These are phyloP conservation scores for Cettia cetti DNA, from an alignment of 2,113 vertebrate genomes.

Conservation along the genomic window DNA sequence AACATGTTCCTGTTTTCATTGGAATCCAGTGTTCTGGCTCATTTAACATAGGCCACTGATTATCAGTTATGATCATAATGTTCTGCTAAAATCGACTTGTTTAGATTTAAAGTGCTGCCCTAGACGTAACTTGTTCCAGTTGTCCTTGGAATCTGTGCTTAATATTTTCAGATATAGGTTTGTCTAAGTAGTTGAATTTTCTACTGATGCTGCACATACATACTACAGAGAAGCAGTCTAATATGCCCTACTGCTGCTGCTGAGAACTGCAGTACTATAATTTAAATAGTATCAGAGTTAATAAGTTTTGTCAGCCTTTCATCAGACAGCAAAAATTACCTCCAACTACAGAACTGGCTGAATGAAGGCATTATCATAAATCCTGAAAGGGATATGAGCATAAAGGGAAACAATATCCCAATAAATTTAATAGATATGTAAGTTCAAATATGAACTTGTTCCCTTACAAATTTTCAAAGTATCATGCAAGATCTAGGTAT, in stretches of 20 bases:
- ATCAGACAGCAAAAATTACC: neutral
- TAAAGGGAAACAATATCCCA: neutral
- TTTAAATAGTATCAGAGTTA: neutral
- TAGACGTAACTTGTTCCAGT: neutral
- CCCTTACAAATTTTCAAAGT: neutral
- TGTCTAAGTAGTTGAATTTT: neutral
- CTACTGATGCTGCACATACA: neutral
- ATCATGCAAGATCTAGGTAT: neutral
- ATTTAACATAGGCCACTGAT: neutral
- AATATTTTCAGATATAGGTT: neutral
- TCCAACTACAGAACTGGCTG: neutral
- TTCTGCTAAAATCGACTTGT: neutral
- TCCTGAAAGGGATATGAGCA: neutral
- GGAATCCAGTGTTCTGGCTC: neutral
- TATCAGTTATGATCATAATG: neutral
- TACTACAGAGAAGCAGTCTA: neutral
- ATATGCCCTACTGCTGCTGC: neutral
- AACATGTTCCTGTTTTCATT: neutral
- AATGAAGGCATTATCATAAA: neutral
- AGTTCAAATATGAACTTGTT: neutral
- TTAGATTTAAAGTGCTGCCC: neutral
- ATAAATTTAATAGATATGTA: neutral
- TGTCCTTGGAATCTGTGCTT: neutral
- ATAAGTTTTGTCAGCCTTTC: neutral
- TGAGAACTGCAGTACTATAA: neutral